phyloP scores from a whole-genome alignment of 2,113 vertebrate species.

The Silurus asotus region DNA sequence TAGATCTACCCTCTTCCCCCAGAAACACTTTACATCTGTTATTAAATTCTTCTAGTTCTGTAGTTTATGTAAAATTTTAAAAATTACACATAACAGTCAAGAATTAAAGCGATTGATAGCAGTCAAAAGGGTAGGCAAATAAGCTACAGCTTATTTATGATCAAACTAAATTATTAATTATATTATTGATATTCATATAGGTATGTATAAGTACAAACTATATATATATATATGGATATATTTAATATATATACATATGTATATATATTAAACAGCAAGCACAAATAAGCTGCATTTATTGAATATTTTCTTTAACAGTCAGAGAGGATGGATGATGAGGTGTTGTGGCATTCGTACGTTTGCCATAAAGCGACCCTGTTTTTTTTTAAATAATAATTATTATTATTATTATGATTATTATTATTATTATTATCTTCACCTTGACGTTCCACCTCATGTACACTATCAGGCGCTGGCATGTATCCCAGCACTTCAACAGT shows the following conservation, averaged over 20 bases:
- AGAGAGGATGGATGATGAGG: constrained; percentile 79
- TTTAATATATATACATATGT: neutral
- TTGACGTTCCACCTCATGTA: constrained; percentile 56
- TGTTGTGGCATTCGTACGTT: constrained; percentile 74
- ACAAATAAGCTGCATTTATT: constrained; percentile 86
- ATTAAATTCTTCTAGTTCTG: constrained; percentile 76
- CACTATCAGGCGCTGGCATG: constrained; percentile 50
- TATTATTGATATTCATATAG: constrained; percentile 80
- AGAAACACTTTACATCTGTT: constrained; percentile 70
- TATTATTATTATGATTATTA: too few species aligned
- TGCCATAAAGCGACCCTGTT: constrained; percentile 77
- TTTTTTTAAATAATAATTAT: constrained; percentile 14
- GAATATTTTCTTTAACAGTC: constrained; percentile 81
- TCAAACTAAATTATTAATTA: constrained; percentile 75
- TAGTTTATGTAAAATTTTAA: constrained; percentile 80
- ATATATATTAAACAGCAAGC: constrained; percentile 75
- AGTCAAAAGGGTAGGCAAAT: constrained; percentile 84
- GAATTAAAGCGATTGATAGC: constrained; percentile 80
- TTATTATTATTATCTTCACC: constrained; percentile 46
- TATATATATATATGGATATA: constrained; percentile 62
- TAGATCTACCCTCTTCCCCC: constrained; percentile 67
- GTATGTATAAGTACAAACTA: constrained; percentile 71
- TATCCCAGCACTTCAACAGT: constrained; percentile 42
- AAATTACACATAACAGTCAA: constrained; percentile 83
- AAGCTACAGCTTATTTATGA: constrained; percentile 84